Base-by-base conservation (phyloP, 2,113 vertebrate genomes). In the Xiphias gladius region DNA sequence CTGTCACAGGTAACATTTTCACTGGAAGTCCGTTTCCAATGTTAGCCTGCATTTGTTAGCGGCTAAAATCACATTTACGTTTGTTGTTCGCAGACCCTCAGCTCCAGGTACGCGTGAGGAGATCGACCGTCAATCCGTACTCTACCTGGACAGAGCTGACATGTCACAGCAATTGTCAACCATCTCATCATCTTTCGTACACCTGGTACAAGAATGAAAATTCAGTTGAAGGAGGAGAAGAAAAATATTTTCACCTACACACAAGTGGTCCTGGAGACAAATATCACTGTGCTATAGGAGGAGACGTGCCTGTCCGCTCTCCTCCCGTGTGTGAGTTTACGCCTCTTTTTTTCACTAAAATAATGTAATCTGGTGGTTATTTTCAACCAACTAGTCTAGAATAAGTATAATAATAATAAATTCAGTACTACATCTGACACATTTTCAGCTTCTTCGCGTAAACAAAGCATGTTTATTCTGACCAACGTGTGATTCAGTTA, bases 1-100 rank as follows among this genome's bases (percentile, higher is more conserved):
- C 14, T 2, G 74, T 88, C 63, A 65, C 37, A 83, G 83, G 87
- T 88, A 86, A 69, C 0, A 20, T 26, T 32, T 32, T 32, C 1
- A 17, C 4, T 62, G 24, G 2, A 46, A 62, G 14, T 4, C 5
- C 32, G 7, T 24, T 64, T 75, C 4, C 54, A 39, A 52, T 54
- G 5, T 64, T 22, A 2, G 10, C 35, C 22, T 41, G n/a, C 22
- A 22, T 43, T 43, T 54, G 14, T 64, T 39, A 2, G 10, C 26
- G 30, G n/a, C 7, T 41, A 16, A 64, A 52, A 14, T 66, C 9
- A 57, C 9, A 1, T 41, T 10, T 24, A 7, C 46, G 19, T 67
- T 68, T 7, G 46, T 16, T 30, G 39, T 66, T 24, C 19, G 43
- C 59, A 80, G 68, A 73, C 12, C 68, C 58, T 55, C n/a, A 64